Conservation (phyloP, 2,113 vertebrate genomes). For the Percopsis transmontana region DNA sequence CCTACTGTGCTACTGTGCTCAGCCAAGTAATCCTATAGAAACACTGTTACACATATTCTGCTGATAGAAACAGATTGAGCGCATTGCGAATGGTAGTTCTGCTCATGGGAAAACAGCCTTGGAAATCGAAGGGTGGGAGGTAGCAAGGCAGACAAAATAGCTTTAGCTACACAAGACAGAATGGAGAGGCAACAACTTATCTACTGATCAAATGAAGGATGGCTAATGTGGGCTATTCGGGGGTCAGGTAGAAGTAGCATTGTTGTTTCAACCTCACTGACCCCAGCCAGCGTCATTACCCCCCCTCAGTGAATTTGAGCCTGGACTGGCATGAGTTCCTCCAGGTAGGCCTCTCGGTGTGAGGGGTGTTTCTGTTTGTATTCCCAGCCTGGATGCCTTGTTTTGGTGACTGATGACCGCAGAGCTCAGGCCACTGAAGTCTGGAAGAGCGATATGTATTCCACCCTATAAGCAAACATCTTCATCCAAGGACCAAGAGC, state of each 20-base stretch:
- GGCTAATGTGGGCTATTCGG: constrained; percentile 52
- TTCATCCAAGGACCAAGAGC: constrained; percentile 34
- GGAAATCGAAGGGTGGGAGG: too few species aligned
- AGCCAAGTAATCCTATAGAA: too few species aligned
- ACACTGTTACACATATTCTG: too few species aligned
- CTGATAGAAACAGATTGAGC: too few species aligned
- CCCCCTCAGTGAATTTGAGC: constrained; percentile 44
- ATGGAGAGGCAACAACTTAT: neutral
- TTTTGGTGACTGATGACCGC: constrained; percentile 73
- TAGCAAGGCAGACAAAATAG: too few species aligned
- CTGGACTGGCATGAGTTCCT: constrained; percentile 3
- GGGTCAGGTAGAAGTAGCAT: constrained; percentile 67
- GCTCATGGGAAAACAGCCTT: too few species aligned
- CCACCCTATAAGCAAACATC: constrained; percentile 76
- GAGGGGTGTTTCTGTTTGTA: constrained; percentile 72
- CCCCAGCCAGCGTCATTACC: constrained; percentile 49
- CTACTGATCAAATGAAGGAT: constrained; percentile 69
- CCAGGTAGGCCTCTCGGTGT: constrained; percentile 43
- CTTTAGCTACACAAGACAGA: too few species aligned
- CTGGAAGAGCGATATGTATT: constrained; percentile 59
- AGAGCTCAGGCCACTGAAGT: constrained; percentile 36
- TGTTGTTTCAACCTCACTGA: constrained; percentile 77
- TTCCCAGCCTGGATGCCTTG: constrained; percentile 48
- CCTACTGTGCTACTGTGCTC: too few species aligned
- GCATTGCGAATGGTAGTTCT: too few species aligned